Conservation (phyloP, 2,888 invertebrate genomes). For the Laspeyria flexula region DNA sequence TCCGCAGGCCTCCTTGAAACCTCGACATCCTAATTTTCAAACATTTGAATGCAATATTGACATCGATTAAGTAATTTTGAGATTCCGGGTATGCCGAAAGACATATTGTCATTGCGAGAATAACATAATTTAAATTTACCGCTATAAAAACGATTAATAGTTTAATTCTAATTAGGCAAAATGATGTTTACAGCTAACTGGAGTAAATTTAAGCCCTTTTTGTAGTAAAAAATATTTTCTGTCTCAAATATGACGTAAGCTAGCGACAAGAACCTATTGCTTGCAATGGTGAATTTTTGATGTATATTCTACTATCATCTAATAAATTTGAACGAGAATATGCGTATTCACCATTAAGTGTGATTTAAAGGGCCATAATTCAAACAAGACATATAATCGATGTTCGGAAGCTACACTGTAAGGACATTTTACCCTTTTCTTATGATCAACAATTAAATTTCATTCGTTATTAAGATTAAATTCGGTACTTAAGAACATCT, state of each 20-base stretch:
- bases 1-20: no score
- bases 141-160: no score
- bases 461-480: slow-evolving; percentile 23
- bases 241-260: slow-evolving; percentile 45
- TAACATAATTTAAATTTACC: no score
- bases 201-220: slow-evolving; percentile 24
- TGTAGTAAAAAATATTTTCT: slow-evolving; percentile 17
- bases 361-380: slow-evolving; percentile 77
- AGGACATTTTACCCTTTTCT: slow-evolving; percentile 52
- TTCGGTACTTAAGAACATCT: neutral
- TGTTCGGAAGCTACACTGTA: slow-evolving; percentile 60
- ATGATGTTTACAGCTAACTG: no score
- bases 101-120: no score
- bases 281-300: slow-evolving; percentile 62
- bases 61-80: no score
- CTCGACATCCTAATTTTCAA: no score
- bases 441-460: slow-evolving; percentile 39
- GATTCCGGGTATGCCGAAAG: no score
- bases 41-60: no score
- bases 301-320: slow-evolving; percentile 67
- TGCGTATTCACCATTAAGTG: slow-evolving; percentile 79
- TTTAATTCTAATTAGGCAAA: no score
- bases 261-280: slow-evolving; percentile 55
- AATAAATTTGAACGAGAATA: slow-evolving; percentile 75
- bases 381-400: slow-evolving; percentile 71